A percentile compares a stretch with the other conserved stretches of the same genome.
Conservation (phyloP, 2,113 vertebrate genomes). For the Typhlomys cinereus region DNA sequence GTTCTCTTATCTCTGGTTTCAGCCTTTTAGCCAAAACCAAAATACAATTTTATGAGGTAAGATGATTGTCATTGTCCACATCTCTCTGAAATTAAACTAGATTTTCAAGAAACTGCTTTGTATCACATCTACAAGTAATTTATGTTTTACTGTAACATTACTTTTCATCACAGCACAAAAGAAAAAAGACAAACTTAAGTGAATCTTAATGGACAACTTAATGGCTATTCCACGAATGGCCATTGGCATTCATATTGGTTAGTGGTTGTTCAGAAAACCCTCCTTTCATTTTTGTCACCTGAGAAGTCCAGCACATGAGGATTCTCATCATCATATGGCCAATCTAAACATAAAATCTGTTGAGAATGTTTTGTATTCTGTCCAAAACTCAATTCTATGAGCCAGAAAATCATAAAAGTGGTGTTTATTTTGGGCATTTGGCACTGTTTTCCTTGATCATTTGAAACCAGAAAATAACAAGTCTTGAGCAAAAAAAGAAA, state of each 20-base stretch:
- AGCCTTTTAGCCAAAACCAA: not conserved
- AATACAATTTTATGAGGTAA: not conserved
- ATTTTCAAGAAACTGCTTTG: not conserved
- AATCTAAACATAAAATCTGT: conserved; percentile 16
- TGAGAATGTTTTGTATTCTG: not conserved
- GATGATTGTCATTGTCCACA: too few relatives aligned
- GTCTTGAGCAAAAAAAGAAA: not conserved
- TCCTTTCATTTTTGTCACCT: not conserved
- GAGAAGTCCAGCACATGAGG: not conserved
- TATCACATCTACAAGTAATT: not conserved
- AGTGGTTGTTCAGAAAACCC: not conserved
- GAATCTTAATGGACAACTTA: not conserved
- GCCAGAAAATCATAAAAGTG: conserved; percentile 21
- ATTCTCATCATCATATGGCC: conserved; percentile 7
- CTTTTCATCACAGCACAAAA: not conserved
- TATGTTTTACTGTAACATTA: not conserved
- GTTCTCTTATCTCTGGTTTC: not conserved
- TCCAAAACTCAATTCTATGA: conserved; percentile 23
- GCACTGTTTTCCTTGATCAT: not conserved
- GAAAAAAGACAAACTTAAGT: not conserved
- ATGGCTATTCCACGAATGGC: not conserved
- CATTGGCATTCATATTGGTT: not conserved
- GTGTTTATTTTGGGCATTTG: conserved; percentile 38
- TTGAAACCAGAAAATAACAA: conserved; percentile 38
- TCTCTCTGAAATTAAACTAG: too few relatives aligned